Conservation (phyloP, 2,888 invertebrate genomes). For the Schizaphis graminum region DNA sequence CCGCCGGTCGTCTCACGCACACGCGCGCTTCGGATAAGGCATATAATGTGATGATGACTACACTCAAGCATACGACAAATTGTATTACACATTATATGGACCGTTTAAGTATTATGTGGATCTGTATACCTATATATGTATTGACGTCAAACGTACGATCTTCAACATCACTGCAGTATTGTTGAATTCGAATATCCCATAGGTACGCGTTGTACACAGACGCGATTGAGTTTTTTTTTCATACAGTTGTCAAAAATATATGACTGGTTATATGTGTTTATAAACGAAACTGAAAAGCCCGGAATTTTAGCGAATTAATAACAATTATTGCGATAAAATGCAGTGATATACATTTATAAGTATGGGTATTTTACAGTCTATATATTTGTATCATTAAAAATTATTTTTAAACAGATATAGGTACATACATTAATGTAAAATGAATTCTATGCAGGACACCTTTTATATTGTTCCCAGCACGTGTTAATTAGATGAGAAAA, state of each 20-base stretch:
- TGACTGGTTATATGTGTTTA: not conserved
- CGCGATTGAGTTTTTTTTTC: not conserved
- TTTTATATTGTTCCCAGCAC: too few species aligned
- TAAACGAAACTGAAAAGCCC: not conserved
- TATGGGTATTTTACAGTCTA: not conserved
- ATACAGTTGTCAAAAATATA: not conserved
- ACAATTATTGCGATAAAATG: not conserved
- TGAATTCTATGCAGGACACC: too few species aligned
- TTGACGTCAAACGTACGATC: not conserved
- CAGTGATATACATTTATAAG: not conserved
- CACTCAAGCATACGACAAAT: not conserved
- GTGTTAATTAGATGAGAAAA: too few species aligned
- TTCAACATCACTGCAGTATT: not conserved
- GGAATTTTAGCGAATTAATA: not conserved
- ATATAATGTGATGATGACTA: not conserved
- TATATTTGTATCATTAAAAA: too few species aligned
- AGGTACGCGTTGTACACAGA: not conserved
- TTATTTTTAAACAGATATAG: too few species aligned
- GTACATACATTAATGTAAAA: too few species aligned
- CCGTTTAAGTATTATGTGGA: not conserved
- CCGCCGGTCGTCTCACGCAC: slow-evolving; percentile 10
- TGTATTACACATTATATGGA: not conserved
- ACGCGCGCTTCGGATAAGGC: not conserved
- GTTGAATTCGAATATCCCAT: not conserved
- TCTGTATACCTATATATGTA: not conserved